A percentile compares a stretch with the other conserved stretches of the same genome.
Conservation (phyloP, 2,797 vertebrate species). For the Zenarchopterus dispar region DNA sequence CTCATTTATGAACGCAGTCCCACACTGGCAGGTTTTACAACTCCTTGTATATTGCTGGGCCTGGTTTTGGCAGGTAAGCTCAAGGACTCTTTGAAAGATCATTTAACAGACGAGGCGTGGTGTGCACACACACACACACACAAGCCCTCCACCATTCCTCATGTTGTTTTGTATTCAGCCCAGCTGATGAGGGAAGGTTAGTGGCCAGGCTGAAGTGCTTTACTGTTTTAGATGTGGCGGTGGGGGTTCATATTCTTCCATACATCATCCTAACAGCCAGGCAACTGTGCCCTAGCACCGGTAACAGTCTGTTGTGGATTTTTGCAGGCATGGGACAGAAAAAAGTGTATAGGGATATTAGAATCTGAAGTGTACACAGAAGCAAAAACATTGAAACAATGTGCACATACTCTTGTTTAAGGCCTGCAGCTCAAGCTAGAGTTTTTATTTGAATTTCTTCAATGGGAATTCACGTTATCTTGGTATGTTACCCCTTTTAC, state of each 20-base stretch:
- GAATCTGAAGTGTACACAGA: neutral
- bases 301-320: conserved; percentile 18
- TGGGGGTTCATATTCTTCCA: conserved; percentile 27
- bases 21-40: conserved; percentile 74
- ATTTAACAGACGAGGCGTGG: conserved; percentile 65
- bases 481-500: neutral
- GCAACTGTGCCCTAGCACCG: conserved; percentile 27
- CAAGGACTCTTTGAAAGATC: conserved; percentile 81
- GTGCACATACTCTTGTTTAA: neutral
- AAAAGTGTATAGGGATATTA: neutral
- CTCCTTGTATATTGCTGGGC: conserved; percentile 75
- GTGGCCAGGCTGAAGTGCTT: conserved; percentile 44
- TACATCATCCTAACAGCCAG: conserved; percentile 44
- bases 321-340: neutral
- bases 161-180: conserved; percentile 65
- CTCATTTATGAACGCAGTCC: conserved; percentile 28
- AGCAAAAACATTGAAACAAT: neutral
- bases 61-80: conserved; percentile 77
- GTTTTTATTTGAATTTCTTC: neutral
- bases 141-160: conserved; percentile 3
- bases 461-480: no score
- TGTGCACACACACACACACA: conserved; percentile 7
- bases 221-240: conserved; percentile 28
- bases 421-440: neutral
- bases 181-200: conserved; percentile 58